Percentiles rank a stretch among this genome's conserved stretches.
These are phyloP conservation scores for Heliothis peltigera DNA, from an alignment of 2,888 invertebrate species.

Conservation along the genomic window DNA sequence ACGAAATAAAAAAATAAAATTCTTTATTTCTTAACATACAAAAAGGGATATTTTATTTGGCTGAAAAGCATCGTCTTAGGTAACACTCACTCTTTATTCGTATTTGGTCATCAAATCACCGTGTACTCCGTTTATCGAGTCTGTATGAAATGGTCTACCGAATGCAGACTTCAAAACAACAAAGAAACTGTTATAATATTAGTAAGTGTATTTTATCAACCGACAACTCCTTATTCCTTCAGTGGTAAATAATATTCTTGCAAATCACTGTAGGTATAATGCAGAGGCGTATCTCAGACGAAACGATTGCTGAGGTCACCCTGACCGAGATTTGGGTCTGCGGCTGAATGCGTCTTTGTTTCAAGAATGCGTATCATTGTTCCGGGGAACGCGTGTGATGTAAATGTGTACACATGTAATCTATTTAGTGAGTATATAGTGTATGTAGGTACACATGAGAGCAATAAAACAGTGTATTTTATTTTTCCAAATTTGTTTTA, in stretches of 20 bases:
- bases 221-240: not conserved
- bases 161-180: too few species aligned
- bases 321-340: slow-evolving; percentile 58
- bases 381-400: slow-evolving; percentile 35
- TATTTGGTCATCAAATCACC: too few species aligned
- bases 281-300: not conserved
- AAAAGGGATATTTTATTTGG: too few species aligned
- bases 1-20: too few species aligned
- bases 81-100: too few species aligned
- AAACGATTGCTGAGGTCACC: slow-evolving; percentile 50
- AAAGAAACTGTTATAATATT: too few species aligned
- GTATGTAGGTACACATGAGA: not conserved
- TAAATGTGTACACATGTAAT: slow-evolving; percentile 34
- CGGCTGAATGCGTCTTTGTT: slow-evolving; percentile 63
- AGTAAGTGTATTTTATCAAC: too few species aligned
- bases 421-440: not conserved
- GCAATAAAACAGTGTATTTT: not conserved
- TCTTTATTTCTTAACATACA: too few species aligned
- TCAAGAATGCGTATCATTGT: slow-evolving; percentile 61
- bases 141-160: not conserved
- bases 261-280: slow-evolving; percentile 6
- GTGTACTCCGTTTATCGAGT: too few species aligned
- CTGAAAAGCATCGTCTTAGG: too few species aligned
- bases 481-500: not conserved
- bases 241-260: not conserved